A percentile compares a stretch with the other conserved stretches of the same genome.
Evolutionary conservation across 2,797 vertebrate species (phyloP).

Genomic region (Trachops cirrhosus): DNA sequence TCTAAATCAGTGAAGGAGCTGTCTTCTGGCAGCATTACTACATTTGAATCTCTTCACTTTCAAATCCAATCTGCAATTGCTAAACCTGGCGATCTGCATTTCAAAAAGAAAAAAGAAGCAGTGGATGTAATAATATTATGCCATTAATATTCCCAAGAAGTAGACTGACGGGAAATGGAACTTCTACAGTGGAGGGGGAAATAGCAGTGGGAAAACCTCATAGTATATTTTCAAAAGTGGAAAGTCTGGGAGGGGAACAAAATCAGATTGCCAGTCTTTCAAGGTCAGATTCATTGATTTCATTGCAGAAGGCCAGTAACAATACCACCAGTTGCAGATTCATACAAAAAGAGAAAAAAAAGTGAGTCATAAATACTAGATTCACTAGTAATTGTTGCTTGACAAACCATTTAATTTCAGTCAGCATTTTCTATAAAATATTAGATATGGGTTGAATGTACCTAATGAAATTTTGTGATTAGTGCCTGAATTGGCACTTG

Average conservation of each 20-base stretch:
- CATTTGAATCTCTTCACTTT: constrained; percentile 55
- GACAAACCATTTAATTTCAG: constrained; percentile 47
- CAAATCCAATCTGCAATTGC: constrained; percentile 63
- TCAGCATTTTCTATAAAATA: constrained; percentile 35
- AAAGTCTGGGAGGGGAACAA: neutral
- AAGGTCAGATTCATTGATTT: constrained; percentile 5
- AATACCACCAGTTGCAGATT: neutral
- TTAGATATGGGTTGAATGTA: neutral
- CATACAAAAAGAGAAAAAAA: neutral
- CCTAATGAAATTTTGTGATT: constrained; percentile 46
- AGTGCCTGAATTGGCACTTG: neutral
- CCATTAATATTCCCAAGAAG: constrained; percentile 48
- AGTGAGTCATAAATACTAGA: constrained; percentile 41
- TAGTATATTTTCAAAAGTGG: constrained; percentile 12
- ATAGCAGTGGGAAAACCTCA: neutral
- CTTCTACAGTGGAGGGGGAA: neutral
- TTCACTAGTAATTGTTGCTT: constrained; percentile 19
- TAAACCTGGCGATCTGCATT: constrained; percentile 61
- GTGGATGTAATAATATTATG: constrained; percentile 34
- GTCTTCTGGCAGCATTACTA: constrained; percentile 69
- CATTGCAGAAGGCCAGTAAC: neutral
- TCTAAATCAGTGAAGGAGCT: constrained; percentile 72
- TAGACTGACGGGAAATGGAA: neutral
- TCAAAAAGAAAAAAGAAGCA: neutral
- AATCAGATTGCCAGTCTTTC: constrained; percentile 38